Evolutionary conservation across 2,113 vertebrate species (phyloP), one percentile per base, ranked within the genome.

Genomic region (Nyctereutes procyonoides): DNA sequence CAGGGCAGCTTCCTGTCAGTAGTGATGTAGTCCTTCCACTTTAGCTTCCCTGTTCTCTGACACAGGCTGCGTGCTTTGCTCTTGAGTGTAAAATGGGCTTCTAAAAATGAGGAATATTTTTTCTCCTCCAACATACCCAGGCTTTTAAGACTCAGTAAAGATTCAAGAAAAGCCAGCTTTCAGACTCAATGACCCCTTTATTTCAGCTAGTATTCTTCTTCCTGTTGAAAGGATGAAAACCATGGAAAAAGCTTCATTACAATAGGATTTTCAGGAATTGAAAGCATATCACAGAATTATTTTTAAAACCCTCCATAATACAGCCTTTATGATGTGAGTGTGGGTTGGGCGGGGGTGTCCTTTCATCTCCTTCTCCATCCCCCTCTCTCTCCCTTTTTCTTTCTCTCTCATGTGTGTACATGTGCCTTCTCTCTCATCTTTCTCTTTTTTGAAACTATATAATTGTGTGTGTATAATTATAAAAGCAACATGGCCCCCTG

Each of bases 241-340:
- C 32, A 51, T 32, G 63, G 22, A 20, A 20, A 62, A 67, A 69
- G 28, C 28, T 48, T 53, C 28, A 65, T n/a, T 77, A 43, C 20
- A 60, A 8, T 16, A 65, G 51, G 48, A 77, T 82, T 93, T 90
- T 58, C 22, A 96, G 84, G 63, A 96, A 73, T 43, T 82, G 43
- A 69, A 87, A 95, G 76, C 76, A 20, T 51, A 80, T 32, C 62
- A 12, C 65, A 51, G 76, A 89, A 53, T 86, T 13, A n/a, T 67
- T 69, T 81, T 76, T 10, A n/a, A 84, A 93, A n/a, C 53, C 48
- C 16, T 5, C 55, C 43, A 4, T 32, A 69, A 86, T 93, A 13
- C 0, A 84, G 19, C 22, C 10, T 87, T 83, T 5, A 3, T 56
- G 16, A 3, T 71, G 8, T 56, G 13, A 65, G 22, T 69, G 32